Percentiles rank a stretch among this genome's conserved stretches.
These are phyloP conservation scores for Musca vetustissima DNA, from an alignment of 1,140 invertebrate species.

Conservation along the genomic window DNA sequence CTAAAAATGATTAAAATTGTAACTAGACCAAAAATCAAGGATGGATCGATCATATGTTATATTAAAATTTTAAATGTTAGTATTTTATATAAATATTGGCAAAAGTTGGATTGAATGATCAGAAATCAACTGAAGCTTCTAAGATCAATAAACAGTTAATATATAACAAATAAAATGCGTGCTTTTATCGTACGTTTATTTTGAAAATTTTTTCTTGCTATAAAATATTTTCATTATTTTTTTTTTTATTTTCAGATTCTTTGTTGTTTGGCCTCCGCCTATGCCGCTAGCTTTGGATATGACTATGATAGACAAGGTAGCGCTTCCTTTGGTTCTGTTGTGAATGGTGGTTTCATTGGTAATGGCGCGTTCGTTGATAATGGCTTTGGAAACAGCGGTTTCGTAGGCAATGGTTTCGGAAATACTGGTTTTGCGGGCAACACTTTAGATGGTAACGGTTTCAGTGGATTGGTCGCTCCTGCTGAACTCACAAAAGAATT, in stretches of 20 bases:
- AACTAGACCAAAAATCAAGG: slow-evolving; percentile 1
- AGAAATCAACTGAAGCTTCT: not conserved
- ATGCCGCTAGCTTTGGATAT: slow-evolving; percentile 49
- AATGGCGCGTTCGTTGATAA: slow-evolving; percentile 23
- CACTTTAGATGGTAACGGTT: not conserved
- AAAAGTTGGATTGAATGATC: not conserved
- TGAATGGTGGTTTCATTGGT: slow-evolving; percentile 37
- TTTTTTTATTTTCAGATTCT: slow-evolving; percentile 34
- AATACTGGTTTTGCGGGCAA: not conserved
- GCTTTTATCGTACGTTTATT: slow-evolving; percentile 24
- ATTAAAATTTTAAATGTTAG: not conserved
- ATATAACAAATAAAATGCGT: slow-evolving; percentile 21
- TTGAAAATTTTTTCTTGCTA: not conserved
- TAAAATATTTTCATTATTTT: not conserved
- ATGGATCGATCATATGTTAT: not conserved
- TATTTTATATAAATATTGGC: slow-evolving; percentile 19
- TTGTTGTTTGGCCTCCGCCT: slow-evolving; percentile 43
- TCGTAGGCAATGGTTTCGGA: not conserved
- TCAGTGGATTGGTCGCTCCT: slow-evolving; percentile 17
- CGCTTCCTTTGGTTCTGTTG: slow-evolving; percentile 35
- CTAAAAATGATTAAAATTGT: not conserved
- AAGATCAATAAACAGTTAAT: not conserved
- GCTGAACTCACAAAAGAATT: slow-evolving; percentile 45
- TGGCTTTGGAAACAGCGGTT: slow-evolving; percentile 7
- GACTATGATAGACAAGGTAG: slow-evolving; percentile 42